phyloP scores from a whole-genome alignment of 2,113 vertebrate genomes.

The Scomber japonicus region DNA sequence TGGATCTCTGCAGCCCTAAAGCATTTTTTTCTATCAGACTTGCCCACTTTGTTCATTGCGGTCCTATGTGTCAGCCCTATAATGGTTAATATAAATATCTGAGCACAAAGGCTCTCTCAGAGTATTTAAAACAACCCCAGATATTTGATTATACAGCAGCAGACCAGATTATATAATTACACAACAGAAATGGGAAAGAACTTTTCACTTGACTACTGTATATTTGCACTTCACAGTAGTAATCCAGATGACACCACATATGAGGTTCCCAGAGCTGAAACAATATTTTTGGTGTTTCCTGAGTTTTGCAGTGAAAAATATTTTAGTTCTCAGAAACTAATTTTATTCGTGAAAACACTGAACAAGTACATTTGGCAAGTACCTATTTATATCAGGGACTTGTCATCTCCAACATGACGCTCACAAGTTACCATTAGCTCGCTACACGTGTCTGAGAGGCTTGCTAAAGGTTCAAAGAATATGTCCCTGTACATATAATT shows the following conservation, averaged over 20 bases:
- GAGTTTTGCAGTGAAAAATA: constrained; percentile 55
- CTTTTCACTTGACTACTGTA: constrained; percentile 26
- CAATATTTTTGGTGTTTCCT: constrained; percentile 49
- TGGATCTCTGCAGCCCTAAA: background rate
- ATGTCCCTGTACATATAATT: too few species aligned
- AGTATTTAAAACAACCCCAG: constrained; percentile 34
- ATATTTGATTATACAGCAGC: constrained; percentile 55
- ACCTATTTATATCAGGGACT: constrained; percentile 28
- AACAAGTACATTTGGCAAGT: constrained; percentile 48
- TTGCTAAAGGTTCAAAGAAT: too few species aligned
- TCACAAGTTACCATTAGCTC: too few species aligned
- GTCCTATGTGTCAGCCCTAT: constrained; percentile 40
- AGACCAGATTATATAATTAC: constrained; percentile 47
- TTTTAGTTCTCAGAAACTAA: constrained; percentile 48
- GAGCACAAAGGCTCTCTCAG: constrained; percentile 41
- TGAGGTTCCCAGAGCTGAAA: constrained; percentile 41
- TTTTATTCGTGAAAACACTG: constrained; percentile 56
- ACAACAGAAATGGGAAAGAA: constrained; percentile 36
- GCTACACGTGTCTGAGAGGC: too few species aligned
- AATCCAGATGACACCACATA: constrained; percentile 48
- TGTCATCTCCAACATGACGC: too few species aligned
- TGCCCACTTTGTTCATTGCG: constrained; percentile 28
- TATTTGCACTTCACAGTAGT: constrained; percentile 43
- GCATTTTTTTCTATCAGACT: constrained; percentile 20
- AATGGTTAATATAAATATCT: constrained; percentile 55